phyloP scores from a whole-genome alignment of 2,113 vertebrate genomes.

The Heteronetta atricapilla region DNA sequence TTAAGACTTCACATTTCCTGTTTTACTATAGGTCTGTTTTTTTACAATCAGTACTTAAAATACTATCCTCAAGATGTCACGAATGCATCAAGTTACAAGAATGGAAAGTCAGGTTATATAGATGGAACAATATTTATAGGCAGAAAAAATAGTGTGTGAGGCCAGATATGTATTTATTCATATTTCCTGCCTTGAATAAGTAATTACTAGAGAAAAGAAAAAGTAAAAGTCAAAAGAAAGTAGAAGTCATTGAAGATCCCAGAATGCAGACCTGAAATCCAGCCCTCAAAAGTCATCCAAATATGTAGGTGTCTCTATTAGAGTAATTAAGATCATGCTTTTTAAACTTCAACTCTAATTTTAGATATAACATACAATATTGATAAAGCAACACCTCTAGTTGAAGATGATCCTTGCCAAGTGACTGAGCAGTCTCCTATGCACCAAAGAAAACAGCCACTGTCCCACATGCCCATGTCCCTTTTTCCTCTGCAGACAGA shows the following conservation, averaged over 20 bases:
- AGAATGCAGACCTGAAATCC: background rate
- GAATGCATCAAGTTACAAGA: background rate
- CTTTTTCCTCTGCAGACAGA: background rate
- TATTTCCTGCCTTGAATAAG: background rate
- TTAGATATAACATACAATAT: background rate
- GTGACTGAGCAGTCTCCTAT: background rate
- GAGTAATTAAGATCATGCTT: background rate
- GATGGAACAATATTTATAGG: background rate
- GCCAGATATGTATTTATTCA: background rate
- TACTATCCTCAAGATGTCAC: background rate
- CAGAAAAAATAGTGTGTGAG: background rate
- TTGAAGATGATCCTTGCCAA: background rate
- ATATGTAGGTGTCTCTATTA: background rate
- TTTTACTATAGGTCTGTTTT: background rate
- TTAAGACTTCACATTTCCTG: background rate
- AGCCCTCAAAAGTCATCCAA: background rate
- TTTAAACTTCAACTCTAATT: background rate
- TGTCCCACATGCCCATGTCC: background rate
- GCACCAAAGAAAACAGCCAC: background rate
- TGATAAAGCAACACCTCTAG: background rate
- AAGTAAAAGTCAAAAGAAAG: background rate
- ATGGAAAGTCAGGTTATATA: background rate
- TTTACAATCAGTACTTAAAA: background rate
- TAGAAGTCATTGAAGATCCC: background rate
- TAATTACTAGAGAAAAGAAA: background rate